Evolutionary conservation across 2,888 invertebrate species (phyloP), one percentile per base, ranked within the genome.

Genomic region (Dugesia japonica): DNA sequence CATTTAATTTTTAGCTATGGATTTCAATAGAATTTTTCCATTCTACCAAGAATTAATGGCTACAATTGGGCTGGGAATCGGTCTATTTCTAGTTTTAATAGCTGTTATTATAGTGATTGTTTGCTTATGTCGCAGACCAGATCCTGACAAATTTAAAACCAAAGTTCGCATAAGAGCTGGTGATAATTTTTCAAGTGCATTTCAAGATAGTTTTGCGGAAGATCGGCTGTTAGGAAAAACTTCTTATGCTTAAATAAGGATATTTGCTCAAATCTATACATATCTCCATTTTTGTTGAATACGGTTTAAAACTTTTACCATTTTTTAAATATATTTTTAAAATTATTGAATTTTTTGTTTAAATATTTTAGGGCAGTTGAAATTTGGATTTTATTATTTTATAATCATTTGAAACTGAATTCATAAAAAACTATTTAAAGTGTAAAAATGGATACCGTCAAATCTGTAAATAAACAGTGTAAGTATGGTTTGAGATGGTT

Each of bases 71-170:
- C 28, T 77, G 7, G 77, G 76, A 9, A 26, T 28, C 42, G n/a
- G 23, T 4, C 23, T 77, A 20, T 38, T 77, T 26, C 23, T 77
- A 15, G 56, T 42, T 20, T 26, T 77, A 15, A 77, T 77, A 7
- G 76, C 42, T 0, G 9, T 77, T 1, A 75, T 77, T 77, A 23
- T 75, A 7, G 20, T 77, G 13, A 76, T 77, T 17, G 71, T 77
- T 42, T 42, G 38, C n/a, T 77, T 77, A 26, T 72, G 76, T 73
- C 26, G 33, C 7, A 75, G 33, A 72, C 76, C 76, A n/a, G 72
- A 76, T 72, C 76, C 76, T 72, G 76, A 76, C 74, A 23, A 71
- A 42, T 76, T 76, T 23, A 56, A 71, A 23, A 27, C 17, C 7
- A 56, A 42, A 42, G 75, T 26, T 23, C 56, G 4, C 20, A 56